phyloP scores from a whole-genome alignment of 1,140 invertebrate genomes.

The Drosophila pseudoananassae region DNA sequence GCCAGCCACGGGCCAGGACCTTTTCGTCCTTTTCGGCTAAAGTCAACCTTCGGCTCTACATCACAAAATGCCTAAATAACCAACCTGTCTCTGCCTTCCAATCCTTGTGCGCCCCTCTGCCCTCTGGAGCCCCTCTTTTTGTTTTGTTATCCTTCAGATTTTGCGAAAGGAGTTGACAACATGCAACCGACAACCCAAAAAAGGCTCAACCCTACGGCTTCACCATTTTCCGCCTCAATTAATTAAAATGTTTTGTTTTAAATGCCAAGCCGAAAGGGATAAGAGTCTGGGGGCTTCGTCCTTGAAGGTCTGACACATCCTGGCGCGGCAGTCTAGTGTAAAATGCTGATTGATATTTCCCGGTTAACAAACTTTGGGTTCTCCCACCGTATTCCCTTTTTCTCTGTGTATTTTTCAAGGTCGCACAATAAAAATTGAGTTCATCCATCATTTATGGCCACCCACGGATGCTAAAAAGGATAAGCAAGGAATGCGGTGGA shows the following conservation, averaged over 20 bases:
- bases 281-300: background rate
- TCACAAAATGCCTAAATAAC: constrained; percentile 26
- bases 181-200: constrained; percentile 25
- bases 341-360: constrained; percentile 80
- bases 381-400: background rate
- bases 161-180: constrained; percentile 41
- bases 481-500: background rate
- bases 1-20: too few relatives aligned
- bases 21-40: constrained; percentile 11
- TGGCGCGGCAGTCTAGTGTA: constrained; percentile 58
- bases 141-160: background rate
- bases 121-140: background rate
- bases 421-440: constrained; percentile 76
- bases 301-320: constrained; percentile 16
- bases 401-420: constrained; percentile 46
- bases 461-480: constrained; percentile 1
- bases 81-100: background rate
- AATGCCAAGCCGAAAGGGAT: constrained; percentile 16
- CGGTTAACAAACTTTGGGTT: constrained; percentile 63
- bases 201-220: background rate
- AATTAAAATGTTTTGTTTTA: constrained; percentile 80
- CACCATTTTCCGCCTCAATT: constrained; percentile 71
- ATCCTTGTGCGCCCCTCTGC: background rate
- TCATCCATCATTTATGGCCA: constrained; percentile 73
- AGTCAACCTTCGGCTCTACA: constrained; percentile 3